phyloP scores from a whole-genome alignment of 2,888 invertebrate species.

The Troilus luridus region DNA sequence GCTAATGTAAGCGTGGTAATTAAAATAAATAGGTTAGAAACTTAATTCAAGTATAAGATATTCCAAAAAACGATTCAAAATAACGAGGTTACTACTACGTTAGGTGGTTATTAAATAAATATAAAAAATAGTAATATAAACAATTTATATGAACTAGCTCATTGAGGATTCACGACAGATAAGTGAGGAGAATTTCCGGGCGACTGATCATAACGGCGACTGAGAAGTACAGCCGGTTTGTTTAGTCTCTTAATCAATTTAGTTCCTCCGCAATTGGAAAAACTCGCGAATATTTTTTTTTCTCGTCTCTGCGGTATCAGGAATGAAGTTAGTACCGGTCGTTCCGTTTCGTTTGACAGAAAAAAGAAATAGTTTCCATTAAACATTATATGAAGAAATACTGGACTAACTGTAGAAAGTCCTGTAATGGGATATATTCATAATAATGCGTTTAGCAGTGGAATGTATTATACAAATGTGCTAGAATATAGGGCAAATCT shows the following conservation, averaged over 20 bases:
- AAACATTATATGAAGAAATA: background rate
- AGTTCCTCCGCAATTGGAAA: slow-evolving; percentile 21
- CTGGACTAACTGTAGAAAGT: background rate
- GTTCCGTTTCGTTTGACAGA: background rate
- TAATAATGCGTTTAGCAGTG: too few species aligned
- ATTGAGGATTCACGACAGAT: slow-evolving; percentile 5
- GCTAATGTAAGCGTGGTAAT: too few species aligned
- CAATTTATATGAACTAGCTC: background rate
- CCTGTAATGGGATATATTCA: background rate
- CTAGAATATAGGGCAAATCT: too few species aligned
- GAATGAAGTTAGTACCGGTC: slow-evolving; percentile 4
- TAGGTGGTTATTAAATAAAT: background rate
- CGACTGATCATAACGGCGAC: background rate
- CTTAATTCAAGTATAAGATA: background rate
- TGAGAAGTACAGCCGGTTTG: background rate
- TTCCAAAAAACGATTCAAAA: background rate
- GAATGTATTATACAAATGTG: too few species aligned
- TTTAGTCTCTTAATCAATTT: slow-evolving; percentile 20
- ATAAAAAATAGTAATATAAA: background rate
- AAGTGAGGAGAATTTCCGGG: background rate
- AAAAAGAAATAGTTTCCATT: background rate
- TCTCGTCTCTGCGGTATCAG: background rate
- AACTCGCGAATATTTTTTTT: slow-evolving; percentile 23
- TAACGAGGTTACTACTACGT: background rate
- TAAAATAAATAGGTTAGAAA: background rate